Evolutionary conservation across 2,113 vertebrate species (phyloP), one percentile per base, ranked within the genome.

Genomic region (Gallinago media): DNA sequence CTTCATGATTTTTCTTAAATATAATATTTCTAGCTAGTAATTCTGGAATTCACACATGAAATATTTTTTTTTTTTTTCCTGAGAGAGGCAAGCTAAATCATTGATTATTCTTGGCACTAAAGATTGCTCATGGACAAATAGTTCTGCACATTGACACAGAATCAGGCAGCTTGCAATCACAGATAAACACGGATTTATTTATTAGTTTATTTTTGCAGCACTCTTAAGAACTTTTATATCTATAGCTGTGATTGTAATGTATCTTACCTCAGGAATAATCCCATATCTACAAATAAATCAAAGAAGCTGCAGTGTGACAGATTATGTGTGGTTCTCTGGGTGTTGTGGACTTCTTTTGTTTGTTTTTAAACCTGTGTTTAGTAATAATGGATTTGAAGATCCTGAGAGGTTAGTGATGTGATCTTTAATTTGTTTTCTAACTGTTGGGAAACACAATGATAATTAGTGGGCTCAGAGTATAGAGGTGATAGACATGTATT

Each of bases 11-110:
- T 72, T n/a, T 79, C 23, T 73, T 26, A 44, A 27, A 32, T 32
- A 68, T 0, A 0, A 4, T 73, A 63, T 84, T 63, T 80, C 8
- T 34, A 32, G 4, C 10, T n/a, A n/a, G 3, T 31, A 61, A 66
- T 86, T 62, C 22, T 75, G 31, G 13, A 73, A 77, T 34, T 55
- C 11, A 36, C 22, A 4, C 12, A 8, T 70, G 2, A 47, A 26
- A 3, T 38, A 12, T 13, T 62, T 66, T 77, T 62, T 62, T 71
- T 77, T 62, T 71, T 77, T 42, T 14, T 3, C 14, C 16, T 47
- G 29, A 74, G n/a, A 27, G 9, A 38, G 8, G 31, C 5, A 46
- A 29, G 70, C 15, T 4, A 52, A 56, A 38, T 50, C 5, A 58
- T 22, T 36, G 11, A 20, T 71, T 72, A 3, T 55, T 68, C 12